Evolutionary conservation across 2,797 vertebrate species (phyloP).

Genomic region (Malurus splendens): DNA sequence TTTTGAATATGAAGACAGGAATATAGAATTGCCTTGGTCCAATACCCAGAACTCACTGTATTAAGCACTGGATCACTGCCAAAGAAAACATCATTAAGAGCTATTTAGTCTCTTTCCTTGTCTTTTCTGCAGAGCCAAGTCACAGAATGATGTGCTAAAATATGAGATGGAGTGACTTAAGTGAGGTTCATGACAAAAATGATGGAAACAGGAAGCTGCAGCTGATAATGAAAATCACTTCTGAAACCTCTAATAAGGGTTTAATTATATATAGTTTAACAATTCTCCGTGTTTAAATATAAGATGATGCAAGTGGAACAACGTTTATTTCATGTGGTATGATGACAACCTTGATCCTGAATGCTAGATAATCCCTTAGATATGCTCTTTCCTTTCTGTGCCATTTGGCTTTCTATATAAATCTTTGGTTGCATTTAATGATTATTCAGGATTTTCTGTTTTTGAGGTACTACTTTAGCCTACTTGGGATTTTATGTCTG

Average conservation of each 20-base stretch:
- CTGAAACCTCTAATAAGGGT: not conserved
- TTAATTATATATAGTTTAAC: not conserved
- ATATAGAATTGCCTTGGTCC: not conserved
- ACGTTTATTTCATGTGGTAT: not conserved
- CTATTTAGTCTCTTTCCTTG: not conserved
- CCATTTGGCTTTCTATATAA: not conserved
- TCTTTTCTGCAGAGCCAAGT: not conserved
- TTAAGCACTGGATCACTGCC: not conserved
- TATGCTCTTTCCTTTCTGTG: not conserved
- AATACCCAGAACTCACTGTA: not conserved
- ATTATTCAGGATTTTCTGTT: slow-evolving; percentile 30
- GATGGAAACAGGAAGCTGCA: not conserved
- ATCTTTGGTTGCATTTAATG: not conserved
- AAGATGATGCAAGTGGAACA: not conserved
- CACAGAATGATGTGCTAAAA: slow-evolving; percentile 1
- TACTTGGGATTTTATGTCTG: not conserved
- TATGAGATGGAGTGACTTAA: not conserved
- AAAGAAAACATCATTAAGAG: slow-evolving; percentile 2
- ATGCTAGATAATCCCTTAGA: slow-evolving; percentile 16
- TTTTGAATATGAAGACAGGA: not conserved
- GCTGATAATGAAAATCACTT: slow-evolving; percentile 3
- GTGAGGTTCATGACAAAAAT: not conserved
- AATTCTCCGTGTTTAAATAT: not conserved
- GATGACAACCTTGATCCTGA: slow-evolving; percentile 1
- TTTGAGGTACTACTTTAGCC: not conserved